Conservation (phyloP, 53 echinoderm and acorn worm genomes). For the Holothuria scabra region DNA sequence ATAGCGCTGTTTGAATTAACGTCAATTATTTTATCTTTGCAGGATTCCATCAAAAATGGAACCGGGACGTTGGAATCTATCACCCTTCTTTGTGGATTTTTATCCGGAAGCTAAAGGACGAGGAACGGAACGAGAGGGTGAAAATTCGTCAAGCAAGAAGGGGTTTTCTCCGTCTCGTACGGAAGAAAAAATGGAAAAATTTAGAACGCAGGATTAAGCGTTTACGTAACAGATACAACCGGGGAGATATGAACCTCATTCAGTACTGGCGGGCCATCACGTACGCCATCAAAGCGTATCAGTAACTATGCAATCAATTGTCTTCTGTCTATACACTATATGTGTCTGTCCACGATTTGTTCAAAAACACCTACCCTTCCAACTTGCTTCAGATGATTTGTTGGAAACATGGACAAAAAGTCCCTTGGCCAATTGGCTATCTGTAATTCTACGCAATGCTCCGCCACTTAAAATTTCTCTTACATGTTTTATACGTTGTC, state of each 20-base stretch:
- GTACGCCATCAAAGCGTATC: slow-evolving; percentile 21
- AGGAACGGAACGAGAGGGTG: slow-evolving; percentile 37
- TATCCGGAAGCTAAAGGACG: slow-evolving; percentile 34
- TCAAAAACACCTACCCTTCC: no score
- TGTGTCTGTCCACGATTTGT: no score
- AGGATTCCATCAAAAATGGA: slow-evolving; percentile 29
- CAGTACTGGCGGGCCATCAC: slow-evolving; percentile 45
- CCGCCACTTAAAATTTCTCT: no score
- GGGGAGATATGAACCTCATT: slow-evolving; percentile 27
- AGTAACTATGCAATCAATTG: no score
- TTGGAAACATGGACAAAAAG: no score
- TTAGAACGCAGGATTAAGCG: slow-evolving; percentile 8
- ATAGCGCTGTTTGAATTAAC: no score
- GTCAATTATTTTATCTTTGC: background rate
- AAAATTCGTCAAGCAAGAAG: slow-evolving; percentile 1
- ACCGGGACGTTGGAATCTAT: slow-evolving; percentile 27
- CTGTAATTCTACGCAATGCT: no score
- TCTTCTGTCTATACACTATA: no score
- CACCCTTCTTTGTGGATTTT: slow-evolving; percentile 47
- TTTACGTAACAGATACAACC: background rate
- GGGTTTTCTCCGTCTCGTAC: background rate
- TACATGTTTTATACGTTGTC: no score
- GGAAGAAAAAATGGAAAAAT: slow-evolving; percentile 7
- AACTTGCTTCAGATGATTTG: no score
- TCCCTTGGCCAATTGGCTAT: no score